Base-by-base conservation (phyloP, 2,797 vertebrate genomes). In the Adrianichthys oophorus region DNA sequence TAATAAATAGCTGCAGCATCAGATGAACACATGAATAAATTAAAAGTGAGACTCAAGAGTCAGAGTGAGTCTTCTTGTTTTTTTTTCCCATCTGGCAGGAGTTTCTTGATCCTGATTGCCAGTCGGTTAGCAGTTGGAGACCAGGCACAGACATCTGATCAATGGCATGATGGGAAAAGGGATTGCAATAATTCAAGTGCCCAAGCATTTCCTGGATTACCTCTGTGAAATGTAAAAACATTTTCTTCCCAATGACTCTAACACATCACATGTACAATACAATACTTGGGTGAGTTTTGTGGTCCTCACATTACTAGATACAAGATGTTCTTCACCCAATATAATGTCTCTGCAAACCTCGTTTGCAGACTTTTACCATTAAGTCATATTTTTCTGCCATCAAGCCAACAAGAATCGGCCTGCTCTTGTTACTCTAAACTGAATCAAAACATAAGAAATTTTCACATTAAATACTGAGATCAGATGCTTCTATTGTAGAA, bases 1-100 rank as follows among this genome's bases (percentile, higher is more conserved):
- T 77, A 88, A 92, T 92, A 91, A 92, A 92, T 92, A 92, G 87
- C 89, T 78, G 85, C 80, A 86, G 71, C 72, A 72, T 88, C 73
- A 73, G 70, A 83, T 84, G 70, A 82, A 87, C 79, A 79, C 70
- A 74, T 79, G 76, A 90, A 92, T 92, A 91, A 93, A 90, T 92
- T 90, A 91, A 87, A 69, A 55, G 70, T 72, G 64, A 67, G 64
- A 58, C 45, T 70, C 13, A 32, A 62, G 59, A 82, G 79, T 72
- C 68, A 44, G 14, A 56, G 53, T 59, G 78, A 70, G 70, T 74
- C 78, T 81, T 68, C 60, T 74, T 65, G 41, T 69, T 55, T 65
- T 66, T 18, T 72, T 56, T 68, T 65, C 52, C 26, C 47, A 61
- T 55, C 63, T 24, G n/a, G 59, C 68, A 72, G 49, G 62, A 44